These are phyloP conservation scores for Fulmarus glacialis DNA, from an alignment of 2,113 vertebrate genomes.

Conservation along the genomic window DNA sequence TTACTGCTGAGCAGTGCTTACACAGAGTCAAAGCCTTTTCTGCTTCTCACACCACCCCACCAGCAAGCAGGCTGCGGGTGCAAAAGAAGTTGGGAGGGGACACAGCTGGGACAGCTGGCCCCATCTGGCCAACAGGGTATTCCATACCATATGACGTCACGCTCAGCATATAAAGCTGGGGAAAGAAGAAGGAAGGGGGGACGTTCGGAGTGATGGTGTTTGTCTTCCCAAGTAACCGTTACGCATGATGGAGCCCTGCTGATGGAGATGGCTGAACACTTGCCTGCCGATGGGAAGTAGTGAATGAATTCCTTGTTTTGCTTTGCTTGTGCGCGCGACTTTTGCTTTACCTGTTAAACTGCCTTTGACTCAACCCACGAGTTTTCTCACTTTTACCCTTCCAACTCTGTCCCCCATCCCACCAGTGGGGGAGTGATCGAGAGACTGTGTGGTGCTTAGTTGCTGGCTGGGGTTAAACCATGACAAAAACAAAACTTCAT, in stretches of 20 bases:
- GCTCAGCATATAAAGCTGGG: background rate
- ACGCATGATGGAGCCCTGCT: rapidly evolving
- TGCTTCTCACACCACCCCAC: background rate
- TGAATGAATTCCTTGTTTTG: background rate
- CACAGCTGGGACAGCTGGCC: background rate
- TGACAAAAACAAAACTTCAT: background rate
- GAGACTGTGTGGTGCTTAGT: background rate
- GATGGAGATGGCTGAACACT: background rate
- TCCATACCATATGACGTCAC: background rate
- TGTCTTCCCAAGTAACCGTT: background rate
- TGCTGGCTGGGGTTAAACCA: background rate
- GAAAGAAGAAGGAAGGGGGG: background rate
- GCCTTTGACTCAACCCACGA: background rate
- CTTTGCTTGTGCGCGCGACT: rapidly evolving
- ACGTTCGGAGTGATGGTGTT: rapidly evolving
- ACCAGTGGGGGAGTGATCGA: background rate
- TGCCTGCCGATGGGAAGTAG: background rate
- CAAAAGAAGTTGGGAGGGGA: background rate
- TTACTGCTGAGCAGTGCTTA: background rate
- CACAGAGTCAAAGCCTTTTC: background rate
- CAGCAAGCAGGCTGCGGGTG: rapidly evolving
- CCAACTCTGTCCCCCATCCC: rapidly evolving
- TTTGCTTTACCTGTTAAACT: background rate
- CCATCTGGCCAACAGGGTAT: background rate
- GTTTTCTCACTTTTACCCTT: background rate